Evolutionary conservation across 2,797 vertebrate genomes (phyloP).

Genomic region (Acanthurus tractus): DNA sequence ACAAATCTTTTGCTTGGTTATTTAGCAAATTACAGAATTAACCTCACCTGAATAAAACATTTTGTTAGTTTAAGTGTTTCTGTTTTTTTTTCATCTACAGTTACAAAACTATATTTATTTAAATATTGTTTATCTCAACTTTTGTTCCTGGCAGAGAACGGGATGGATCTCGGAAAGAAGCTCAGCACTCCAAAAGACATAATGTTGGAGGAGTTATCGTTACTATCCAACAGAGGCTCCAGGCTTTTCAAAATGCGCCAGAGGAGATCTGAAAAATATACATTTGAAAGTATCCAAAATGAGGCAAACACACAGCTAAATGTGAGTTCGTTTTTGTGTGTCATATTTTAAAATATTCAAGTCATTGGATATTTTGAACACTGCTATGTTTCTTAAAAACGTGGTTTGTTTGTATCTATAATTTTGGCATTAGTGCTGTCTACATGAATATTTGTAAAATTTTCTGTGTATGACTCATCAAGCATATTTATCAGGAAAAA

Average conservation of each 20-base stretch:
- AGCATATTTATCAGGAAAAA: conserved; percentile 38
- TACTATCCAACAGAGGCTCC: conserved; percentile 94
- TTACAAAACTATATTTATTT: not conserved
- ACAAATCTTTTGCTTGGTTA: not conserved
- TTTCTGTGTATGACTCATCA: not conserved
- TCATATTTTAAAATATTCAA: not conserved
- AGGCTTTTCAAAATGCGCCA: conserved; percentile 98
- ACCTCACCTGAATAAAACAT: not conserved
- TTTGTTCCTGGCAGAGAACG: conserved; percentile 70
- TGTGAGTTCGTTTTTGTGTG: conserved; percentile 82
- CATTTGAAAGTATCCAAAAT: conserved; percentile 96
- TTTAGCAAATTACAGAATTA: not conserved
- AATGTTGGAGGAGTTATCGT: conserved; percentile 96
- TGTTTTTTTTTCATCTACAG: not conserved
- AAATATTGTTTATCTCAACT: not conserved
- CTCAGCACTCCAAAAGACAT: conserved; percentile 95
- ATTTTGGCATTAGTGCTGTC: not conserved
- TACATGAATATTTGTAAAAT: not conserved
- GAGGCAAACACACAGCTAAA: conserved; percentile 89
- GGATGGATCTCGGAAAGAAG: conserved; percentile 95
- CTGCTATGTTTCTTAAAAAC: not conserved
- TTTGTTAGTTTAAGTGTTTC: not conserved
- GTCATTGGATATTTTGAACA: not conserved
- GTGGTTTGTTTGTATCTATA: not conserved
- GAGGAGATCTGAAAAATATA: conserved; percentile 98